Percentiles rank a stretch among this genome's conserved stretches.
phyloP scores from a whole-genome alignment of 2,113 vertebrate genomes.

The Hyperoodon ampullatus region DNA sequence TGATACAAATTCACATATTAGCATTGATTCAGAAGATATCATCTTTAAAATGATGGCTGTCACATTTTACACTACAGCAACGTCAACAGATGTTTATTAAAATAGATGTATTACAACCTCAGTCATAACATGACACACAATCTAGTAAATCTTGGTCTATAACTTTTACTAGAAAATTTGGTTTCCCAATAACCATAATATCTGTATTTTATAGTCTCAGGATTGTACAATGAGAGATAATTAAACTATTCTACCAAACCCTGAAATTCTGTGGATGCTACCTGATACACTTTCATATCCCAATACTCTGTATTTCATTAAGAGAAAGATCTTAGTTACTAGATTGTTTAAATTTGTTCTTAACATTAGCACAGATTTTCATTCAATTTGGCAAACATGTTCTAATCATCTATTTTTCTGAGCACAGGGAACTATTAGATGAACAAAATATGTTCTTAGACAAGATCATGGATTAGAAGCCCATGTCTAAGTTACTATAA shows the following conservation, averaged over 20 bases:
- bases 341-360: not conserved
- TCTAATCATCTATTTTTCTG: not conserved
- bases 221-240: not conserved
- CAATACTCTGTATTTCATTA: not conserved
- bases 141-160: not conserved
- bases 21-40: not conserved
- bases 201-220: not conserved
- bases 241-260: not conserved
- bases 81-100: not conserved
- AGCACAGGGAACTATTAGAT: not conserved
- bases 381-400: not conserved
- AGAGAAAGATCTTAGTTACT: not conserved
- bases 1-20: not conserved
- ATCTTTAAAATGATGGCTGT: not conserved
- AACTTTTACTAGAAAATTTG: not conserved
- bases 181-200: not conserved
- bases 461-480: not conserved
- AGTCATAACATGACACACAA: not conserved
- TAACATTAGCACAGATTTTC: not conserved
- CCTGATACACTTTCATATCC: not conserved
- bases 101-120: not conserved
- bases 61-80: not conserved
- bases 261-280: not conserved
- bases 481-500: not conserved
- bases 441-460: not conserved